Base-by-base conservation (phyloP, 2,113 vertebrate genomes). In the Oxygymnocypris stewartii region DNA sequence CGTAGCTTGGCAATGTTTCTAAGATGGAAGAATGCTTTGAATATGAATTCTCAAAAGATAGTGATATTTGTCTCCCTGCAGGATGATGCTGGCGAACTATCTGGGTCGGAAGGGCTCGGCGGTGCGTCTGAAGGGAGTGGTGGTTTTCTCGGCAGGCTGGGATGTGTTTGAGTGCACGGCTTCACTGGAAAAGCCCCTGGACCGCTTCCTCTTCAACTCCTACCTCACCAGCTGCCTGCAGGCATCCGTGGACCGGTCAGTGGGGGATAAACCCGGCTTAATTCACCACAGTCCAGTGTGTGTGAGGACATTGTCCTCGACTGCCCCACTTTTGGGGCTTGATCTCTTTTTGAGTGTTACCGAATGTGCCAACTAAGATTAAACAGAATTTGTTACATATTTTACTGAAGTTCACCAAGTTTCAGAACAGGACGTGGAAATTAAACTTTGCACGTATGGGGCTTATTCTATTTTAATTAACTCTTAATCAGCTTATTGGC, bases 171-270 rank as follows among this genome's bases (percentile, higher is more conserved):
- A 98, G 90, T 99, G 97, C 93, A 95, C 97, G 0, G 96, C 96
- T 57, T 98, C 97, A 11, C 90, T 99, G 93, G 98, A 99, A 92
- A 99, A 98, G 92, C 97, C 97, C 65, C 93, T 99, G 75, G 98
- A 99, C 91, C 97, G 97, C 92, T 96, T 99, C 93, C 96, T 99
- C 89, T 99, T 99, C 94, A 99, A 99, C 95, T 99, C 98, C 92
- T 99, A 99, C 92, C 95, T 99, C 96, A 99, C 97, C 87, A 97
- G 96, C 92, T 98, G 98, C 93, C 96, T 99, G 76, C 97, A 97
- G 84, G 98, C 98, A 85, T 98, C 97, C 35, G 93, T 99, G 90
- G 96, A 96, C 93, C 97, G 97, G 98, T 99, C 93, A 96, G 96
- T 94, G 80, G 1, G 6, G 89, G 87, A 90, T 92, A 90, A 92